Percentiles rank a stretch among this genome's conserved stretches.
These are phyloP conservation scores for Tyrophagus putrescentiae DNA, from an alignment of 1,140 invertebrate genomes.

Conservation along the genomic window DNA sequence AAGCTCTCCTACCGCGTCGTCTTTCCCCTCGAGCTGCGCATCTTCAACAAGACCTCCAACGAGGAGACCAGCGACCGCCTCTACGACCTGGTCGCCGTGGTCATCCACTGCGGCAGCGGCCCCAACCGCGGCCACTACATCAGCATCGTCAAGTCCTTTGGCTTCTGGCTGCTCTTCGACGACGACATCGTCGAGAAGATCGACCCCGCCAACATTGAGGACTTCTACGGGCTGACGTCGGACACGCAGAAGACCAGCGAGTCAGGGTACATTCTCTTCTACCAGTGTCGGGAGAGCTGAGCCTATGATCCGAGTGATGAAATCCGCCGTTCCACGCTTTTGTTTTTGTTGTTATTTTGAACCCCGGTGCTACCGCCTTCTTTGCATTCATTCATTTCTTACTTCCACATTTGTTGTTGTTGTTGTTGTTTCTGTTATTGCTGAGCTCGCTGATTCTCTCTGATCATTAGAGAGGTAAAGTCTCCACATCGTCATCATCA, in stretches of 20 bases:
- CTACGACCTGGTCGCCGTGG: slow-evolving; percentile 95
- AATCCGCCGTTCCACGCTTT: not conserved
- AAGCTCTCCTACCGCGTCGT: slow-evolving; percentile 98
- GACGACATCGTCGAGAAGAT: slow-evolving; percentile 75
- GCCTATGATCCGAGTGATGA: not conserved
- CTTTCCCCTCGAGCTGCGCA: slow-evolving; percentile 87
- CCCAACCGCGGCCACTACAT: slow-evolving; percentile 99
- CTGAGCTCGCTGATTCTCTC: too few relatives aligned
- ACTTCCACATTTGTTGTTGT: too few relatives aligned
- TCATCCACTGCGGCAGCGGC: slow-evolving; percentile 96
- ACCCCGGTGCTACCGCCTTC: not conserved
- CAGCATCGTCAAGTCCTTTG: slow-evolving; percentile 97
- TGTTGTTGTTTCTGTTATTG: too few relatives aligned
- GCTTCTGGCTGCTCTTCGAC: slow-evolving; percentile 97
- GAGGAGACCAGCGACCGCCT: slow-evolving; percentile 50
- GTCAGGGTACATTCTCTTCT: slow-evolving; percentile 98
- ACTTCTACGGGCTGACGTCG: slow-evolving; percentile 96
- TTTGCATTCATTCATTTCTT: not conserved
- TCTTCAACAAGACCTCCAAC: slow-evolving; percentile 85
- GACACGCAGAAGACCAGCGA: slow-evolving; percentile 97
- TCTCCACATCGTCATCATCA: too few relatives aligned
- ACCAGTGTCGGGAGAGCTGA: slow-evolving; percentile 93
- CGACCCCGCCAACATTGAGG: slow-evolving; percentile 70
- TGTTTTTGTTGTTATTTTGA: not conserved
- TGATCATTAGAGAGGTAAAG: too few relatives aligned